Conservation (phyloP, 2,113 vertebrate species). For the Cryptotis parvus region DNA sequence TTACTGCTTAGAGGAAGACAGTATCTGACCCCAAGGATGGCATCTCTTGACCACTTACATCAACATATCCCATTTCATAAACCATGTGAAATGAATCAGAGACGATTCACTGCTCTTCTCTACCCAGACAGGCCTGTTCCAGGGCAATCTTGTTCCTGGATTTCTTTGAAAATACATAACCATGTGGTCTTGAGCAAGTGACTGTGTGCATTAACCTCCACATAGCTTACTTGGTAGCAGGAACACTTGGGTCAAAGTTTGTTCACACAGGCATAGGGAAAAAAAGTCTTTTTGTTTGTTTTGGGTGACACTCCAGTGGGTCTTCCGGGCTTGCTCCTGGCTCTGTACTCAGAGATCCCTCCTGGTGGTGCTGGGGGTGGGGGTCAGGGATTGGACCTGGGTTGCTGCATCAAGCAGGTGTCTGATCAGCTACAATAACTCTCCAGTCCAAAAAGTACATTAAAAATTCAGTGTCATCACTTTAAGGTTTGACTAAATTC, state of each 20-base stretch:
- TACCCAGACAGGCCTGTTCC: neutral
- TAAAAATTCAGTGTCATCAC: neutral
- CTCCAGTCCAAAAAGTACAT: too few relatives aligned
- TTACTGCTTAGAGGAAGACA: neutral
- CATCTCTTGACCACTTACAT: neutral
- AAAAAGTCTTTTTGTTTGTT: slow-evolving; percentile 21
- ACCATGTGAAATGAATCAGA: neutral
- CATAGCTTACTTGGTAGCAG: neutral
- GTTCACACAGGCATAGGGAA: neutral
- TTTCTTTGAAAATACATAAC: neutral
- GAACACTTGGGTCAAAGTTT: neutral
- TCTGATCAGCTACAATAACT: too few relatives aligned
- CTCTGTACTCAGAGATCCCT: too few relatives aligned
- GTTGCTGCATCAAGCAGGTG: too few relatives aligned
- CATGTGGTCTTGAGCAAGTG: neutral
- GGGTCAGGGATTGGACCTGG: too few relatives aligned
- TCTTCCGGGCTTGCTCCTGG: too few relatives aligned
- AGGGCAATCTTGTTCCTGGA: neutral
- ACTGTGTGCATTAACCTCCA: neutral
- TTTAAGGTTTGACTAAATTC: neutral
- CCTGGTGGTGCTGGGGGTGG: too few relatives aligned
- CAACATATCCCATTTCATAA: neutral
- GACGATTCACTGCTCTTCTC: neutral
- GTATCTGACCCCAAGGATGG: neutral
- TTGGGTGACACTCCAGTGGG: too few relatives aligned